Evolutionary conservation across 2,888 invertebrate species (phyloP), one percentile per base, ranked within the genome.

Genomic region (Barypeithes pellucidus): DNA sequence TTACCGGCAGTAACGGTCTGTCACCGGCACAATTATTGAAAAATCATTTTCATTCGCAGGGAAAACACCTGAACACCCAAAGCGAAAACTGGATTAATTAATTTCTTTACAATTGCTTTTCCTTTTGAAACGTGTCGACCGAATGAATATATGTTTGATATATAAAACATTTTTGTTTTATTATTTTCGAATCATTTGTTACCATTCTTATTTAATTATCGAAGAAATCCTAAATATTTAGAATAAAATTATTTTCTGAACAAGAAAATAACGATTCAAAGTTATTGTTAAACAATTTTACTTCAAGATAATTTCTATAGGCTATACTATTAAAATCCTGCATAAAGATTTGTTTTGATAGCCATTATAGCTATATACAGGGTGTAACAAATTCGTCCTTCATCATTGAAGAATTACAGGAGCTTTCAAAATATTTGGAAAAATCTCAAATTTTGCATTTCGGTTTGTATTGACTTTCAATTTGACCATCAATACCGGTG

Each of bases 21-120:
- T 75, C 75, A 75, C 75, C 75, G 69, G 63, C 72, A 75, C 75
- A 75, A 73, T 75, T 67, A 71, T 43, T 66, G 65, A 75, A 72
- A 72, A 75, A 70, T 66, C 70, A 67, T 74, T 74, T 74, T 67
- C 74, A 74, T 74, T 74, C 70, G 74, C 67, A 63, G 63, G 63
- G 73, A 65, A 73, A 73, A 69, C 73, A 73, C 73, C 68, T 69
- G 72, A 72, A 72, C 47, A 47, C 45, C 29, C 45, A 52, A 65
- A 69, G 69, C 66, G 65, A 65, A 72, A 60, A 57, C 54, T 36
- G 54, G 16, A 67, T 67, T 72, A 72, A 72, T 72, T 72, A 66
- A 72, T 72, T 66, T 66, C 72, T 66, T 72, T 72, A 72, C 71
- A 71, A 71, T 71, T 71, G 65, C 71, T 33, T 47, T 67, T 57